Conservation (phyloP, 2,888 invertebrate species). For the Orthosia gothica region DNA sequence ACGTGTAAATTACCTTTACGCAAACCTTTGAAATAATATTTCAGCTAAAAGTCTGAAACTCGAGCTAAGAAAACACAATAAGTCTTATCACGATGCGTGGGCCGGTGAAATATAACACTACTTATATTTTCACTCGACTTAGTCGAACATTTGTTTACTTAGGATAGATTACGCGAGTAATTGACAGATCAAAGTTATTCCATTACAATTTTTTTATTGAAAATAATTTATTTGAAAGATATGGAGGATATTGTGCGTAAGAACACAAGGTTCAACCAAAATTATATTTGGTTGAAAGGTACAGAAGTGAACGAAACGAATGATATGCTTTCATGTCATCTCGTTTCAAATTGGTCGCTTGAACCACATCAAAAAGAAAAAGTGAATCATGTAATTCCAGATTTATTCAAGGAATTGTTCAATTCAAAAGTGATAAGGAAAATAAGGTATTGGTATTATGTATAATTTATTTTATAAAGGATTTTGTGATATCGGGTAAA, state of each 20-base stretch:
- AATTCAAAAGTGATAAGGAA: slow-evolving; percentile 41
- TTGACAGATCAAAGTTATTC: slow-evolving; percentile 82
- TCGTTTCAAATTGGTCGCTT: background rate
- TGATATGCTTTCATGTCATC: background rate
- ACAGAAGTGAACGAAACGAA: background rate
- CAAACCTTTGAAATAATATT: slow-evolving; percentile 66
- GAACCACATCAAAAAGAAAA: background rate
- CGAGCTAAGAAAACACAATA: slow-evolving; percentile 70
- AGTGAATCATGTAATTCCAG: background rate
- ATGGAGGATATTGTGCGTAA: background rate
- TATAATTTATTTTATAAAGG: slow-evolving; percentile 25
- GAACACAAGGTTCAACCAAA: background rate
- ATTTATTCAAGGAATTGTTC: slow-evolving; percentile 21
- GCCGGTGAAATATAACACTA: slow-evolving; percentile 68
- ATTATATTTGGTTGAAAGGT: background rate
- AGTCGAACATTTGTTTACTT: slow-evolving; percentile 76
- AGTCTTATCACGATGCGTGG: slow-evolving; percentile 65
- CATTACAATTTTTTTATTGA: slow-evolving; percentile 74
- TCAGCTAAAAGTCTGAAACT: slow-evolving; percentile 61
- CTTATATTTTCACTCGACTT: slow-evolving; percentile 74
- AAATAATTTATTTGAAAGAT: slow-evolving; percentile 49
- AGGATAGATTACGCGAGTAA: slow-evolving; percentile 79
- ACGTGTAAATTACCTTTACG: slow-evolving; percentile 58
- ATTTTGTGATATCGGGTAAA: slow-evolving; percentile 39
- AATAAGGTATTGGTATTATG: slow-evolving; percentile 25